Base-by-base conservation (phyloP, 2,113 vertebrate species). In the Calonectris borealis region DNA sequence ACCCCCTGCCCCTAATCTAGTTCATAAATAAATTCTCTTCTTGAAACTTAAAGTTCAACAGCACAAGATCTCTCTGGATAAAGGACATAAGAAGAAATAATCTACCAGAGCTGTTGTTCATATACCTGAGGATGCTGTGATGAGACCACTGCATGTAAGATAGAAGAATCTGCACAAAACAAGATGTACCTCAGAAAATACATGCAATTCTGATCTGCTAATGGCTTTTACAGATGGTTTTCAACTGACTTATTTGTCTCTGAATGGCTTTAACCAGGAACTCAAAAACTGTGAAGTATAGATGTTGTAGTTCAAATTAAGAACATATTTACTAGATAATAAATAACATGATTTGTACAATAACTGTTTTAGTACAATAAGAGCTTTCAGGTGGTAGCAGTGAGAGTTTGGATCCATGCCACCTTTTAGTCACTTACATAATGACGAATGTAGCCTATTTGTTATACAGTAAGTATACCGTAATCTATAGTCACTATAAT, bases 81-180 rank as follows among this genome's bases (percentile, higher is more conserved):
- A 79, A 82, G 32, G 13, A 48, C 7, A 8, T 10, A 22, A 73
- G 65, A 22, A 66, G 22, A 51, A 90, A 61, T 18, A 42, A 46
- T 8, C 27, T 2, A 48, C 16, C 22, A 46, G 44, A 31, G 24
- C 13, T 34, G n/a, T 0, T 51, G 66, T 26, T 93, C 60, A 4
- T 13, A 16, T 21, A 62, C 20, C 42, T 16, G 61, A 76, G 52
- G 52, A 4, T 54, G 49, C 65, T 46, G 31, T 31, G 65, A 7
- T 20, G 34, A 42, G 29, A 51, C 10, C 1, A 0, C 2, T 38
- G 27, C 1, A 5, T 51, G 34, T 34, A 25, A 34, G 24, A 32
- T 0, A 51, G 46, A 62, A 75, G 21, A 54, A 13, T 17, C 40
- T 49, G 27, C 46, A 75, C 20, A 14, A 46, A 49, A 24, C 18